A percentile compares a stretch with the other conserved stretches of the same genome.
Conservation (phyloP, 2,797 vertebrate genomes). For the Bovichtus variegatus region DNA sequence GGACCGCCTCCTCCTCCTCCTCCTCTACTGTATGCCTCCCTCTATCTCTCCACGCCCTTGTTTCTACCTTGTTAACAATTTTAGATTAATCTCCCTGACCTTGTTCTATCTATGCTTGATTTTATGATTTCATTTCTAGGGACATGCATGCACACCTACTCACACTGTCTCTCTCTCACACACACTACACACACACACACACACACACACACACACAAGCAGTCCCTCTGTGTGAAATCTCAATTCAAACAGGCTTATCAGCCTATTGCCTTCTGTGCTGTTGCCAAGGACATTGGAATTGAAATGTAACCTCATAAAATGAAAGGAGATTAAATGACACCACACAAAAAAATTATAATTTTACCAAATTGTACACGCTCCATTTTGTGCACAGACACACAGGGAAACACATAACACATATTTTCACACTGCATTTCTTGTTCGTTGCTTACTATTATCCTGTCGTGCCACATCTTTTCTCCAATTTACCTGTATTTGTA, state of each 20-base stretch:
- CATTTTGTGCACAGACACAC: not conserved
- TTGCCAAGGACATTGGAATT: slow-evolving; percentile 70
- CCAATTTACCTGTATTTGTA: not conserved
- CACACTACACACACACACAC: not conserved
- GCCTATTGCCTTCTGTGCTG: slow-evolving; percentile 54
- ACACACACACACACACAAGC: slow-evolving; percentile 17
- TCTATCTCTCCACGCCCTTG: slow-evolving; percentile 60
- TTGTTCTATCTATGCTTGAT: slow-evolving; percentile 66
- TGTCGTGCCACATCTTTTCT: slow-evolving; percentile 1
- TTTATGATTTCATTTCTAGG: slow-evolving; percentile 58
- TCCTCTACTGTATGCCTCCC: slow-evolving; percentile 42
- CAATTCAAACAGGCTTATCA: slow-evolving; percentile 66
- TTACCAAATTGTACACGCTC: slow-evolving; percentile 16
- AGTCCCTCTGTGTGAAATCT: slow-evolving; percentile 61
- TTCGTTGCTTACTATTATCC: slow-evolving; percentile 8
- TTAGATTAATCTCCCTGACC: slow-evolving; percentile 69
- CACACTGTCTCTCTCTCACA: not conserved
- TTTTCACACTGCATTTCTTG: not conserved
- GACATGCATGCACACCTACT: slow-evolving; percentile 23
- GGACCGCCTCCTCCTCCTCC: slow-evolving; percentile 45
- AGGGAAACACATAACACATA: not conserved
- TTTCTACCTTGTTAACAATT: slow-evolving; percentile 74
- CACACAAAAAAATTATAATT: not conserved
- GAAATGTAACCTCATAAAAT: slow-evolving; percentile 54
- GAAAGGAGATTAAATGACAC: slow-evolving; percentile 33